A percentile compares a stretch with the other conserved stretches of the same genome.
Evolutionary conservation across 2,888 invertebrate species (phyloP).

Genomic region (Gastracanthus pulcherrimus): DNA sequence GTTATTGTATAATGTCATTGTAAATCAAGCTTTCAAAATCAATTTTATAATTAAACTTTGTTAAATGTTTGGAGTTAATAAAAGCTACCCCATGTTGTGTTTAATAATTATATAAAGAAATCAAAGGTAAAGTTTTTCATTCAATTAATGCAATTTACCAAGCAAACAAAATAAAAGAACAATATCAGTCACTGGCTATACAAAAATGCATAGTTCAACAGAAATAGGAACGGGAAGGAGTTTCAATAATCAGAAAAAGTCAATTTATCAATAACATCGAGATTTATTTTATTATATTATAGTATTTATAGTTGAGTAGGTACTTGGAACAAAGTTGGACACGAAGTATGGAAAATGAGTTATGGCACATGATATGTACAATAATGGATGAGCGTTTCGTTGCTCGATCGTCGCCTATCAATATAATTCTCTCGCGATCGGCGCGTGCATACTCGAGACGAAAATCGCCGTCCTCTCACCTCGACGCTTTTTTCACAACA

Average conservation of each 20-base stretch:
- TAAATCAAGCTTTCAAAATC: no score
- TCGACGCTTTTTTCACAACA: conserved; percentile 1
- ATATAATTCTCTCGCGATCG: conserved; percentile 48
- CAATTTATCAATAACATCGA: conserved; percentile 76
- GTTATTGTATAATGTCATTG: no score
- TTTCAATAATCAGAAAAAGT: conserved; percentile 58
- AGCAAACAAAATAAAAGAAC: no score
- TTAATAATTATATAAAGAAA: no score
- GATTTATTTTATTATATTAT: conserved; percentile 77
- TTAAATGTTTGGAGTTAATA: no score
- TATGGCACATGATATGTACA: conserved; percentile 78
- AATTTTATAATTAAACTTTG: no score
- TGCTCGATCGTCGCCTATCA: conserved; percentile 54
- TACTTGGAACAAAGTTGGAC: conserved; percentile 77
- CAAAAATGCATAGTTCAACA: no score
- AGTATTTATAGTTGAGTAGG: conserved; percentile 77
- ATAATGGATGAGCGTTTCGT: conserved; percentile 67
- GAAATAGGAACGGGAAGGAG: no score
- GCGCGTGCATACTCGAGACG: conserved; percentile 44
- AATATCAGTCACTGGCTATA: no score
- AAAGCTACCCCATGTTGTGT: no score
- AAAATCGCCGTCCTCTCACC: not conserved
- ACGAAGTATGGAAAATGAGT: conserved; percentile 76
- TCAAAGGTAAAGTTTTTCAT: no score
- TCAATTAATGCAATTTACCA: no score